phyloP scores from a whole-genome alignment of 2,797 vertebrate genomes.

The Microctenopoma lineatum region DNA sequence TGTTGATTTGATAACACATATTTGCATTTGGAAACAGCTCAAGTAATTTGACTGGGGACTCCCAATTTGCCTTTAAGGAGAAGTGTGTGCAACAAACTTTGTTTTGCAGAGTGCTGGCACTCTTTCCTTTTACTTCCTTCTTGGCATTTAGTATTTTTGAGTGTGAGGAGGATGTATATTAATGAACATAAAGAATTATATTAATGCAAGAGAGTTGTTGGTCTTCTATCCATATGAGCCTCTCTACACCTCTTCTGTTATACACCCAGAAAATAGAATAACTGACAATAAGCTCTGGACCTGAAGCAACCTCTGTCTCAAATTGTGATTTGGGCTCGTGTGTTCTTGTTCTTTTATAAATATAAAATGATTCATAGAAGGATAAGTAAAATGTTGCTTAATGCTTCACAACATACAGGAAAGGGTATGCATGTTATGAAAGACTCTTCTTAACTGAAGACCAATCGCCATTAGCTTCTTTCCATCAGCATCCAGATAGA shows the following conservation, averaged over 20 bases:
- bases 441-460: constrained; percentile 43
- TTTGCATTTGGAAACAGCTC: constrained; percentile 82
- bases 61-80: constrained; percentile 82
- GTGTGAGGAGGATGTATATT: constrained; percentile 34
- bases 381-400: background rate
- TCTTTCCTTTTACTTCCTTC: constrained; percentile 40
- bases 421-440: background rate
- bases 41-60: constrained; percentile 86
- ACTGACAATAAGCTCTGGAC: constrained; percentile 85
- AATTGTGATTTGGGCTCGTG: constrained; percentile 6
- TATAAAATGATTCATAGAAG: background rate
- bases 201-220: constrained; percentile 54
- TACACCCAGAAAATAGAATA: constrained; percentile 82
- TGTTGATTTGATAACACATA: constrained; percentile 81
- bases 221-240: constrained; percentile 76
- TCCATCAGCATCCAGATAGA: constrained; percentile 42
- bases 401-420: too few species aligned
- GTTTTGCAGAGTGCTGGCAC: constrained; percentile 47
- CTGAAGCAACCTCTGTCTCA: constrained; percentile 67
- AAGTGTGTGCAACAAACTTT: constrained; percentile 58
- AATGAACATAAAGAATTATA: constrained; percentile 48
- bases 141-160: constrained; percentile 44
- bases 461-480: constrained; percentile 46
- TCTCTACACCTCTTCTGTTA: constrained; percentile 70
- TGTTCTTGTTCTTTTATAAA: constrained; percentile 15